These are phyloP conservation scores for Oreochromis niloticus DNA, from an alignment of 2,113 vertebrate species.

Conservation along the genomic window DNA sequence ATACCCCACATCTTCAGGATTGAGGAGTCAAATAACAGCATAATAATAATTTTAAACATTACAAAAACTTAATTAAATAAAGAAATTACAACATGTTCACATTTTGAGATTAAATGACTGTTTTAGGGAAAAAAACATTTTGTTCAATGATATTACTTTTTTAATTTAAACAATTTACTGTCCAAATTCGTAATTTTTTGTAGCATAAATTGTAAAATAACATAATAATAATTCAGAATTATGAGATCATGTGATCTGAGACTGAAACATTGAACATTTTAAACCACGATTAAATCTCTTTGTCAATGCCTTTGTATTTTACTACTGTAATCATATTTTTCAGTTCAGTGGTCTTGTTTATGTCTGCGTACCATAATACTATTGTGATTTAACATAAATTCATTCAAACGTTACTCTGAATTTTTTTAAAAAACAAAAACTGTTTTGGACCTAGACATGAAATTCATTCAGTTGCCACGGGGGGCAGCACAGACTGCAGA, in stretches of 20 bases:
- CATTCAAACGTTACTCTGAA: background rate
- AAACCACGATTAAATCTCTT: background rate
- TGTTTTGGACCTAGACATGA: background rate
- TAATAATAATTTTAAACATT: background rate
- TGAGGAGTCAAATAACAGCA: background rate
- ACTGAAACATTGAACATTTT: background rate
- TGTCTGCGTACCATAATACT: background rate
- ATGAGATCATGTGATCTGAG: background rate
- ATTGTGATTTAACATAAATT: background rate
- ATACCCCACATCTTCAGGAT: background rate
- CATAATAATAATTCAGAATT: background rate
- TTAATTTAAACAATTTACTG: background rate
- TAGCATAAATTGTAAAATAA: background rate
- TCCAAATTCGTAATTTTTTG: background rate
- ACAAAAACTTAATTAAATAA: background rate
- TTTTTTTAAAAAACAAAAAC: rapidly evolving
- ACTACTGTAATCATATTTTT: background rate
- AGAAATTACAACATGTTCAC: background rate
- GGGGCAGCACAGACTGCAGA: background rate
- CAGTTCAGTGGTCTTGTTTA: background rate
- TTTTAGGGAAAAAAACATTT: background rate
- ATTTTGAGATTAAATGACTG: background rate
- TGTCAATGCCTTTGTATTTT: background rate
- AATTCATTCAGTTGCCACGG: background rate
- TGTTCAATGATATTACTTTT: background rate